Evolutionary conservation across 2,113 vertebrate species (phyloP).

Genomic region (Piprites chloris): DNA sequence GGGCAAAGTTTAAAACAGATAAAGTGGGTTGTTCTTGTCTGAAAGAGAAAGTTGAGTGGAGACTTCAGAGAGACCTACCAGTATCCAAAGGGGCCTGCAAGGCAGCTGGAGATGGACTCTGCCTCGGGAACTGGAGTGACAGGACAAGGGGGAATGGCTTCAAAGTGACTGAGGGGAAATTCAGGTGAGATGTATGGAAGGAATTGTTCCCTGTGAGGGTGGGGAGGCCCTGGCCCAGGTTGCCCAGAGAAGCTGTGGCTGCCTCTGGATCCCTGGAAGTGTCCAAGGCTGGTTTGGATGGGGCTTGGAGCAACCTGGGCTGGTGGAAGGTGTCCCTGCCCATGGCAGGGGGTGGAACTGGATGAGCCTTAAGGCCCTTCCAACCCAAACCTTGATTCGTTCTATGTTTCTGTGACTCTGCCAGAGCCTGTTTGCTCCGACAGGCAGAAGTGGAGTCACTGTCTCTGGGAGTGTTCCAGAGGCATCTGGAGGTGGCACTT

Average conservation of each 20-base stretch:
- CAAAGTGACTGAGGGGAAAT: background rate
- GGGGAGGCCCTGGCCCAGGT: background rate
- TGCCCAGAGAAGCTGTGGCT: background rate
- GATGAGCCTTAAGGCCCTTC: background rate
- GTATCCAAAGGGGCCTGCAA: background rate
- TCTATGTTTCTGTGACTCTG: background rate
- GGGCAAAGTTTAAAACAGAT: background rate
- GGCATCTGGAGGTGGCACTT: background rate
- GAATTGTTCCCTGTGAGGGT: accelerated
- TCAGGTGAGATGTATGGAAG: too few relatives aligned
- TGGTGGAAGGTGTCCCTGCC: background rate
- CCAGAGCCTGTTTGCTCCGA: background rate
- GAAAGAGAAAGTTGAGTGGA: background rate
- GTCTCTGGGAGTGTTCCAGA: background rate
- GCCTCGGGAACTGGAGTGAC: background rate
- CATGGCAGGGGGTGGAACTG: accelerated
- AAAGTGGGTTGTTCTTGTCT: background rate
- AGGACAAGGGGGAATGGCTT: background rate
- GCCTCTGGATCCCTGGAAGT: background rate
- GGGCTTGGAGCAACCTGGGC: background rate
- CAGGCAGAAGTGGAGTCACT: background rate
- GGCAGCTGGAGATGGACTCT: background rate
- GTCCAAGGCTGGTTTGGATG: accelerated
- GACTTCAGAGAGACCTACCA: background rate
- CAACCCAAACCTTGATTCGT: background rate